phyloP scores from a whole-genome alignment of 1,140 invertebrate species.

The Ceratina australensis region DNA sequence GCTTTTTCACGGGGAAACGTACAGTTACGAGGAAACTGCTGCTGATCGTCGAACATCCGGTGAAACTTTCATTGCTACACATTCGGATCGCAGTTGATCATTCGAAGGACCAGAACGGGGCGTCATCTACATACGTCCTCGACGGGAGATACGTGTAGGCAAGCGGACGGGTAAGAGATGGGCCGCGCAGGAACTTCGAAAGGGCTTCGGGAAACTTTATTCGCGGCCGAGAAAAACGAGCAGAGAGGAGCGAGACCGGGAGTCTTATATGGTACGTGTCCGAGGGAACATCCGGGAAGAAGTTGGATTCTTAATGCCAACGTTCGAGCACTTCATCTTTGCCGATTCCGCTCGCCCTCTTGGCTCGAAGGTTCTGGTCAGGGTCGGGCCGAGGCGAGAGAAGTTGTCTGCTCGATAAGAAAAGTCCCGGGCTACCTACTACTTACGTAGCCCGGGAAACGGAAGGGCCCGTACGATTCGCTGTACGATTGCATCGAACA shows the following conservation, averaged over 20 bases:
- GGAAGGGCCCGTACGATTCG: background rate
- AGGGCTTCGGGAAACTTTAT: conserved; percentile 43
- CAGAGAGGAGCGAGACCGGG: conserved; percentile 1
- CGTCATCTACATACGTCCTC: conserved; percentile 29
- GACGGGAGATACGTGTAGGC: background rate
- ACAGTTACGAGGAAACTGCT: conserved; percentile 12
- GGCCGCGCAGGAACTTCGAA: too few relatives aligned
- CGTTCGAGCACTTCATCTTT: conserved; percentile 58
- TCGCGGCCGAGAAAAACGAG: conserved; percentile 46
- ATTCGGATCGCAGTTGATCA: conserved; percentile 50
- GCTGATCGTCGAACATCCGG: conserved; percentile 51
- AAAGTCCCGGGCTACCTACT: conserved; percentile 4
- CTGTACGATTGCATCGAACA: background rate
- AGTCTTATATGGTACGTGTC: conserved; percentile 49
- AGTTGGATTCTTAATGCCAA: conserved; percentile 60
- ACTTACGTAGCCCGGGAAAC: background rate
- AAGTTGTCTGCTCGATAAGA: background rate
- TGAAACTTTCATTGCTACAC: conserved; percentile 58
- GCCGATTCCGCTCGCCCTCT: conserved; percentile 15
- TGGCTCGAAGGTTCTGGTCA: background rate
- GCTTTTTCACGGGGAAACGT: conserved; percentile 33
- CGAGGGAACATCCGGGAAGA: conserved; percentile 48
- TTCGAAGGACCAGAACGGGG: conserved; percentile 1
- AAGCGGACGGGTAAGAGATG: too few relatives aligned
- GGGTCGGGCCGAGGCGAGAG: conserved; percentile 2